Percentiles rank a stretch among this genome's conserved stretches.
phyloP scores from a whole-genome alignment of 2,888 invertebrate species.

The Volucella inanis region DNA sequence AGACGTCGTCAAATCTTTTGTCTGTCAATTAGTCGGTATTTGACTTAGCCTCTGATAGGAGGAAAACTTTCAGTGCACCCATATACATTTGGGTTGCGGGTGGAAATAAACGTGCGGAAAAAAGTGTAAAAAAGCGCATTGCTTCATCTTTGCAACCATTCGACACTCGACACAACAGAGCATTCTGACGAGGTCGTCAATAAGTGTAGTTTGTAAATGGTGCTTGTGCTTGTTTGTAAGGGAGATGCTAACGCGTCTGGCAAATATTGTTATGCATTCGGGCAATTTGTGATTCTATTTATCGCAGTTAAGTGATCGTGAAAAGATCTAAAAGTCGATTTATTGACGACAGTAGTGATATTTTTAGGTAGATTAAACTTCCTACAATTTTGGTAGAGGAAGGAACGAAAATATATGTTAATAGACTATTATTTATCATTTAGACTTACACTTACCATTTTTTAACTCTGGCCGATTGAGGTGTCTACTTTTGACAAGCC shows the following conservation, averaged over 20 bases:
- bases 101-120: constrained; percentile 42
- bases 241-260: constrained; percentile 61
- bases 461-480: not conserved
- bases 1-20: constrained; percentile 71
- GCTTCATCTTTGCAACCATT: constrained; percentile 19
- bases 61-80: constrained; percentile 31
- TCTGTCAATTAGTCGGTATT: constrained; percentile 71
- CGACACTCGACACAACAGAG: constrained; percentile 25
- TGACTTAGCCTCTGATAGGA: constrained; percentile 65
- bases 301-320: constrained; percentile 70
- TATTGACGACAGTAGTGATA: constrained; percentile 39
- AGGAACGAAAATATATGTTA: constrained; percentile 45
- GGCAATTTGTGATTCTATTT: constrained; percentile 58
- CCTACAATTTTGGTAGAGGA: constrained; percentile 4
- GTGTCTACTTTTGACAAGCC: not conserved
- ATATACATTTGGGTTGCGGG: constrained; percentile 23
- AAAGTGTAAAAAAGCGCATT: constrained; percentile 56
- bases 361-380: constrained; percentile 37
- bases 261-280: constrained; percentile 61
- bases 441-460: constrained; percentile 7
- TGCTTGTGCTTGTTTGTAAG: constrained; percentile 61
- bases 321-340: constrained; percentile 66
- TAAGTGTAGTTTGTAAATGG: constrained; percentile 46
- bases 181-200: constrained; percentile 9
- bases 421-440: not conserved